Base-by-base conservation (phyloP, 2,888 invertebrate genomes). In the Ernsta delagoae region DNA sequence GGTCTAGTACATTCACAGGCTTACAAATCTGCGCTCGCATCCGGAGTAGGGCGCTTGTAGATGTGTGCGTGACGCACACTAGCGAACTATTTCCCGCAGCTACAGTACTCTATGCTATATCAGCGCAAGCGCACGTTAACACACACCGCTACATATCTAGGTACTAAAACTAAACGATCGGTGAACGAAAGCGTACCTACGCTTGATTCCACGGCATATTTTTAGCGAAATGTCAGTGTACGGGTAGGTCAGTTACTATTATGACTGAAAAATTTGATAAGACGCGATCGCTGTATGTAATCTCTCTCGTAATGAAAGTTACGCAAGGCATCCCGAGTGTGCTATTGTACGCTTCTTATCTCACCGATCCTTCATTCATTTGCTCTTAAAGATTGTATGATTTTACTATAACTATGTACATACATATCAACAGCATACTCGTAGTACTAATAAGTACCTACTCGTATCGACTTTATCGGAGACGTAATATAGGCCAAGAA, bases 201-300 rank as follows among this genome's bases (percentile, higher is more conserved):
- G 86, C 83, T 86, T 85, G 79, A 82, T 83, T 75, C 74, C 76
- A 75, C 77, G 75, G 76, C 79, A 78, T 91, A 92, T 90, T 90
- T 90, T 90, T 90, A 91, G 89, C 85, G 73, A 87, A 86, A 83
- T 84, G 81, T 81, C 77, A 79, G 79, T 81, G 85, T 89, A 85
- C 83, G 87, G 85, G 86, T 92, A 91, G 91, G 91, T 92, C 91
- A 91, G 91, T 89, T 85, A 88, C 84, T 86, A 83, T 86, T 89
- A 86, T 86, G 87, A 87, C 87, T 86, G 83, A 75, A 76, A 76
- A 76, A 77, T 71, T 73, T 75, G 73, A 76, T 75, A 76, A 77
- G 71, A 63, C 60, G 59, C 61, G 59, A 48, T 57, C 62, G 45
- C 68, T 57, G 24, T 72, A 71, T 74, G 57, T 57, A 57, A 57